phyloP scores from a whole-genome alignment of 2,797 vertebrate species.

The Chrosomus eos region DNA sequence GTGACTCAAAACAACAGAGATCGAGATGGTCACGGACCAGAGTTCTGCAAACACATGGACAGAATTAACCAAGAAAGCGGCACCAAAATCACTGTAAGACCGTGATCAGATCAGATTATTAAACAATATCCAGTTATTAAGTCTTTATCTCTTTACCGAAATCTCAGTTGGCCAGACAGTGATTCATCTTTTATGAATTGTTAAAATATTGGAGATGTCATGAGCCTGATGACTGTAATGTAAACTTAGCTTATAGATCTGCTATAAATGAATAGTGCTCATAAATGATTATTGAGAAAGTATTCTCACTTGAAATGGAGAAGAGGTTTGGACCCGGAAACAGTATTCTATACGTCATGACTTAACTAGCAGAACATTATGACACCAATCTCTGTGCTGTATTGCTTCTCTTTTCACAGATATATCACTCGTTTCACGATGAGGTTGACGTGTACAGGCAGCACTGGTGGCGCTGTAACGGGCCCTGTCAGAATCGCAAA shows the following conservation, averaged over 20 bases:
- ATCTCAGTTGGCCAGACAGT: too few species aligned
- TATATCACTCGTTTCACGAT: slow-evolving; percentile 89
- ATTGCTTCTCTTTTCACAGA: slow-evolving; percentile 67
- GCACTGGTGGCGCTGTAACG: slow-evolving; percentile 96
- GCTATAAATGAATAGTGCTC: too few species aligned
- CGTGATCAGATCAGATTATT: neutral
- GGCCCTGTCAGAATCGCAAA: slow-evolving; percentile 85
- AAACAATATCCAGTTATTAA: neutral
- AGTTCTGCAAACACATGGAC: slow-evolving; percentile 96
- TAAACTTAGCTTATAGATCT: too few species aligned
- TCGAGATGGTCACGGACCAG: slow-evolving; percentile 90
- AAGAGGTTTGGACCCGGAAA: too few species aligned
- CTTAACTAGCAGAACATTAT: neutral
- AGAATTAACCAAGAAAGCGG: slow-evolving; percentile 90
- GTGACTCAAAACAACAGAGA: slow-evolving; percentile 94
- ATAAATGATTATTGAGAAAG: too few species aligned
- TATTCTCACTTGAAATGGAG: too few species aligned
- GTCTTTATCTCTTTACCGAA: too few species aligned
- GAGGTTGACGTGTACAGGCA: slow-evolving; percentile 92
- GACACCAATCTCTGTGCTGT: neutral
- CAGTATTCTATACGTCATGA: too few species aligned
- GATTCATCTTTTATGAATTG: too few species aligned
- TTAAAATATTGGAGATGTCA: too few species aligned
- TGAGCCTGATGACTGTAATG: too few species aligned
- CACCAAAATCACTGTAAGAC: slow-evolving; percentile 87